Evolutionary conservation across 2,113 vertebrate genomes (phyloP).

Genomic region (Oncorhynchus mykiss): DNA sequence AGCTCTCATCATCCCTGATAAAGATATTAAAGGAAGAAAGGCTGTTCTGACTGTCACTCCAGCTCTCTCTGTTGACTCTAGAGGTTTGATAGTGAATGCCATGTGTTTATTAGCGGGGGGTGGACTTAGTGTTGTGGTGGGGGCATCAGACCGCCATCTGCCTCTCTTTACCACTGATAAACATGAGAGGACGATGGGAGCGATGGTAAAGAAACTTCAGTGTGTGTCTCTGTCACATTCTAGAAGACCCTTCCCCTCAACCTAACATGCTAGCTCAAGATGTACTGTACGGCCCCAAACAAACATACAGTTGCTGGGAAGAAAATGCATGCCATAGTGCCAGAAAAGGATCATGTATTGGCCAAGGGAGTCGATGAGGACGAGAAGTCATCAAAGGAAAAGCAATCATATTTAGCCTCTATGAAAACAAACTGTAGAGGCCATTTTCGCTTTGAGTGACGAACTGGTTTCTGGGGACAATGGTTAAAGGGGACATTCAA

Average conservation of each 20-base stretch:
- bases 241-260: no score
- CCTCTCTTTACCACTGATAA: neutral
- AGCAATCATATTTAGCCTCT: conserved; percentile 8
- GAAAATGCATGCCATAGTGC: neutral
- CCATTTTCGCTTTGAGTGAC: conserved; percentile 16
- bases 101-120: no score
- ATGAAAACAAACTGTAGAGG: neutral
- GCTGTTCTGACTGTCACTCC: no score
- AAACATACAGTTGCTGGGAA: neutral
- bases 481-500: neutral
- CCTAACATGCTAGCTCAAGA: no score
- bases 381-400: conserved; percentile 9
- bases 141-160: no score
- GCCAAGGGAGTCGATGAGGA: conserved; percentile 10
- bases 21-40: no score
- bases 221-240: no score
- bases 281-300: no score
- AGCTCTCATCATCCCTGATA: no score
- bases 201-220: neutral
- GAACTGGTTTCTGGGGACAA: conserved; percentile 13
- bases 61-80: no score
- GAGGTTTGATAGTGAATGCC: no score
- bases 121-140: no score
- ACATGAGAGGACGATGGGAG: neutral
- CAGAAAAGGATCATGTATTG: neutral